Conservation (phyloP, 2,113 vertebrate species). For the Antechinus flavipes region DNA sequence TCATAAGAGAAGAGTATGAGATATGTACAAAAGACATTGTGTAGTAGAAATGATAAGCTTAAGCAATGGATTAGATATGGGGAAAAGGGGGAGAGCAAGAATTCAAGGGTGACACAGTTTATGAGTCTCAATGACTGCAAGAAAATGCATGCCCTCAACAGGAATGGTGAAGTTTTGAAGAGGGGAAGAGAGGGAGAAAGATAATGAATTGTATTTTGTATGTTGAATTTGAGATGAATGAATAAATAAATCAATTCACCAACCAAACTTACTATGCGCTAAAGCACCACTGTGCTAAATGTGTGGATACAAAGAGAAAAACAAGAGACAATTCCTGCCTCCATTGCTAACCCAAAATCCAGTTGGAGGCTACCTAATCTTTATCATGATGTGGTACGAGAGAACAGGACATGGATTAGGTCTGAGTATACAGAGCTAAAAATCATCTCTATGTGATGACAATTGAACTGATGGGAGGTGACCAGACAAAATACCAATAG, state of each 20-base stretch:
- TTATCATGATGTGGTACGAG: background rate
- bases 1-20: background rate
- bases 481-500: background rate
- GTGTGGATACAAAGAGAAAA: background rate
- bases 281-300: background rate
- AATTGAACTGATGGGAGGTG: background rate
- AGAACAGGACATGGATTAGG: background rate
- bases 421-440: background rate
- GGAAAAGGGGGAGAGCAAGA: background rate
- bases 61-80: background rate
- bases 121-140: background rate
- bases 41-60: background rate
- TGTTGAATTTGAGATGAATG: background rate
- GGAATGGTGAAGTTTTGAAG: background rate
- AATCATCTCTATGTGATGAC: background rate
- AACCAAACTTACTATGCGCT: background rate
- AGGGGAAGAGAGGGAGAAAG: background rate
- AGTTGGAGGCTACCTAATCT: background rate
- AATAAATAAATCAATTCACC: background rate
- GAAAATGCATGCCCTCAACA: background rate
- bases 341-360: no score
- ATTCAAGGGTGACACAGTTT: background rate
- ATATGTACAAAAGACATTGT: background rate
- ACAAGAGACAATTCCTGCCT: background rate
- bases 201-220: background rate